Evolutionary conservation across 2,888 invertebrate species (phyloP), one percentile per base, ranked within the genome.

Genomic region (Euphydryas editha): DNA sequence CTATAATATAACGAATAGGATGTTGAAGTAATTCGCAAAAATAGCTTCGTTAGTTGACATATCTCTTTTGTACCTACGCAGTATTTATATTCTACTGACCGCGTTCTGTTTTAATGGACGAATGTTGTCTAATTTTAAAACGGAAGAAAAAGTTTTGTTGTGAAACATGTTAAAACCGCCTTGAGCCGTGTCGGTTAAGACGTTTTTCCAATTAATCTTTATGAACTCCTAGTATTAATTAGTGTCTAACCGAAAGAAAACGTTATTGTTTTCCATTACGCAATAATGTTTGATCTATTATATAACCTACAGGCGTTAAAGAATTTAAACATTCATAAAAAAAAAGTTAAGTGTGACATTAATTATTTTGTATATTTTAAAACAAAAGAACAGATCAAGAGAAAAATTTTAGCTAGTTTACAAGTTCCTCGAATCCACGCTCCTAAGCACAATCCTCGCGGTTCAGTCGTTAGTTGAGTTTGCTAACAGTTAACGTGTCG

Each of bases 391-490:
- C 15, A 21, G 15, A 21, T 1, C 13, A 13, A 10, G 15, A 11
- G 24, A 59, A 57, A 17, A 15, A 49, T 47, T 21, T 42, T 42
- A 44, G 51, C 61, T 64, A 56, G 68, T 60, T 64, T 61, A 59
- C 65, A 72, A 70, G 68, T 69, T 73, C 63, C 62, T 44, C 64
- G 63, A 65, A 72, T 69, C 59, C 71, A 69, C 72, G 63, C 67
- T 65, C 58, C 58, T 59, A n/a, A 62, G 65, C 47, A 68, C 70
- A 62, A 65, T 58, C 58, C 65, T 57, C 49, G 62, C 59, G 63
- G 69, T 70, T 77, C 77, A 80, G 80, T 86, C 79, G 81, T 84
- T 83, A 85, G 81, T 80, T 72, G 75, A 84, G 81, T 86, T 86
- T 72, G 78, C 79, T 76, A 82, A 81, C 80, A 80, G 79, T 84